Base-by-base conservation (phyloP, 2,797 vertebrate species). In the Gallinago nigripennis region DNA sequence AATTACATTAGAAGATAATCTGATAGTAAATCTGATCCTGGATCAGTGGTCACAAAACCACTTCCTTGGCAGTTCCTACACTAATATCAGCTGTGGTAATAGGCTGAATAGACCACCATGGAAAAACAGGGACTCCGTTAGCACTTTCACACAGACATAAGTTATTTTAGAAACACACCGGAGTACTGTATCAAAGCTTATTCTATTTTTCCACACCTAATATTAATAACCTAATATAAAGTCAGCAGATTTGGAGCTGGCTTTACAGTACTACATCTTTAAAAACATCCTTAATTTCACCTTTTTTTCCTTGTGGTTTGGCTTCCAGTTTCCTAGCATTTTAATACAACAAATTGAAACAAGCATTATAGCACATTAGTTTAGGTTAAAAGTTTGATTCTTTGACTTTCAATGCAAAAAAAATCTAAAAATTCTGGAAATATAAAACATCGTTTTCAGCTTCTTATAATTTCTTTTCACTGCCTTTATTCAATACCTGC, bases 1-100 rank as follows among this genome's bases (percentile, higher is more conserved):
- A 96, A 70, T 73, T 91, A 72, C 88, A 86, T 81, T 92, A 86
- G 27, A 19, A 81, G n/a, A 92, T 83, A 95, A 91, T 58, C 72
- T 75, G 69, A 91, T 3, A 75, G 65, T 73, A 92, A 94, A 95
- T 88, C 66, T 89, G 82, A 94, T 61, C 41, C 27, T 75, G 48
- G 57, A 90, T 78, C 79, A 75, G 57, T 31, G 51, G 57, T 50
- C 82, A 94, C 80, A 90, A 95, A 95, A 58, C 65, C 41, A 88
- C 58, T 48, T 90, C 63, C 80, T 79, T 63, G 35, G 46, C 90
- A 91, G 76, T 28, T 92, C 57, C 85, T 61, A 64, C 33, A n/a
- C 28, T 37, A 88, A 5, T 11, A 69, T 51, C 50, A 61, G n/a
- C 45, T 46, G 33, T 48, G 54, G 65, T 8, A 37, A 86, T 5